A percentile compares a stretch with the other conserved stretches of the same genome.
phyloP scores from a whole-genome alignment of 2,797 vertebrate genomes.

The Tragopan temminckii region DNA sequence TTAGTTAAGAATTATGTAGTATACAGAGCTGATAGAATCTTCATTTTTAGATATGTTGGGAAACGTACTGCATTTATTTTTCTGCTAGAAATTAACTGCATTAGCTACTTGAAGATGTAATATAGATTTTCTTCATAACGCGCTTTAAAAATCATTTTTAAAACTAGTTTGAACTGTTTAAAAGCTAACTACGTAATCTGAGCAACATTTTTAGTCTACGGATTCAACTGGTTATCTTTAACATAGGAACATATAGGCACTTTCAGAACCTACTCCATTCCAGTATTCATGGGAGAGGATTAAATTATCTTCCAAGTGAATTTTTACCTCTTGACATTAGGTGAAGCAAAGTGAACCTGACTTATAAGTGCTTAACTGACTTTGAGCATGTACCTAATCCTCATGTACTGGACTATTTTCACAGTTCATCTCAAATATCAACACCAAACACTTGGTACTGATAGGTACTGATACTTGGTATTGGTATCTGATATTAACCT shows the following conservation, averaged over 20 bases:
- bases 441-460: not conserved
- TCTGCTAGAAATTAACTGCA: not conserved
- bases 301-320: not conserved
- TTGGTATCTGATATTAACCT: not conserved
- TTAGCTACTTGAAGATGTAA: not conserved
- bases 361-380: not conserved
- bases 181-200: not conserved
- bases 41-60: conserved; percentile 13
- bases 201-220: not conserved
- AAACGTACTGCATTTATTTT: not conserved
- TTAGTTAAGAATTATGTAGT: not conserved
- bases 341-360: not conserved
- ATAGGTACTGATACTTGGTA: not conserved
- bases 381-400: not conserved
- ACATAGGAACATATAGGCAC: not conserved
- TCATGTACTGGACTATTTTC: not conserved
- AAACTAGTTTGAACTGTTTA: not conserved
- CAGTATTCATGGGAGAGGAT: not conserved
- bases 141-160: not conserved
- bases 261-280: not conserved
- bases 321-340: not conserved
- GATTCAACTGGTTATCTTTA: not conserved
- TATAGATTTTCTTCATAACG: not conserved
- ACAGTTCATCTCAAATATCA: not conserved
- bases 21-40: conserved; percentile 9